These are phyloP conservation scores for Indri indri DNA, from an alignment of 2,113 vertebrate genomes.

Conservation along the genomic window DNA sequence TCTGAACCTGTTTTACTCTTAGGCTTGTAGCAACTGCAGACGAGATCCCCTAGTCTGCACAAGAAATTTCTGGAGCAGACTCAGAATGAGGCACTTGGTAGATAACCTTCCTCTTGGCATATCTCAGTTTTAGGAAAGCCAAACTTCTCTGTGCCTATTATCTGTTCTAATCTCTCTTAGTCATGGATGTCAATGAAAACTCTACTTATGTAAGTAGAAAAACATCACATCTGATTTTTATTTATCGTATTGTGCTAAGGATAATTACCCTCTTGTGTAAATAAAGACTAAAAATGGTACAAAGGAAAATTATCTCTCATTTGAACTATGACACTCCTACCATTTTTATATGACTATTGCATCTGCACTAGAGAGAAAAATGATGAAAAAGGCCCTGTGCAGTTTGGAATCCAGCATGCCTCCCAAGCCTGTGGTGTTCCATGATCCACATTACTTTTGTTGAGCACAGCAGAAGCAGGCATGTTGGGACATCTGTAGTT, in stretches of 20 bases:
- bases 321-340: not conserved
- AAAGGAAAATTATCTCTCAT: not conserved
- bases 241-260: not conserved
- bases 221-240: conserved; percentile 11
- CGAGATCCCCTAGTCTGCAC: not conserved
- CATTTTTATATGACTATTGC: not conserved
- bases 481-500: not conserved
- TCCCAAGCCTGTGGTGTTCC: not conserved
- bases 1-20: not conserved
- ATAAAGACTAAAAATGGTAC: not conserved
- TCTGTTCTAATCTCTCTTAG: not conserved
- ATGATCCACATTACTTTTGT: not conserved
- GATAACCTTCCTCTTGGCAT: not conserved
- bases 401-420: not conserved
- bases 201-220: not conserved
- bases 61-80: not conserved
- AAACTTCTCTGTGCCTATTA: not conserved
- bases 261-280: not conserved
- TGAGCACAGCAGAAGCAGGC: not conserved
- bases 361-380: not conserved
- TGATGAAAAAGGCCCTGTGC: not conserved
- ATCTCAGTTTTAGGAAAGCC: not conserved
- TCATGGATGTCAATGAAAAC: not conserved
- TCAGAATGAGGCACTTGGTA: not conserved
- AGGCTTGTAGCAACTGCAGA: not conserved